phyloP scores from a whole-genome alignment of 2,888 invertebrate species.

The Tuberolachnus salignus region DNA sequence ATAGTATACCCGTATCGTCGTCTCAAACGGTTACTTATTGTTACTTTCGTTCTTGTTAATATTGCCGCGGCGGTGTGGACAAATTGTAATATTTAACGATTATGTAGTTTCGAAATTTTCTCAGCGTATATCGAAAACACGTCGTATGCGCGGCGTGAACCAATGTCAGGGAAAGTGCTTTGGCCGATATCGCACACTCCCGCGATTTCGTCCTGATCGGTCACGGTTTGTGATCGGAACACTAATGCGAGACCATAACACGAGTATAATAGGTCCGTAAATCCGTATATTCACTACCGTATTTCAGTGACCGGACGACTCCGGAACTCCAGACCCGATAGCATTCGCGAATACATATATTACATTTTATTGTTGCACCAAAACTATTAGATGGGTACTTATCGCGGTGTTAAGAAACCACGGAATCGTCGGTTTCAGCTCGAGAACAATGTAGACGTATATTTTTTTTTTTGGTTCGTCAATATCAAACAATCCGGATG shows the following conservation, averaged over 20 bases:
- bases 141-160: neutral
- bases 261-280: neutral
- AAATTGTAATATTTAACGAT: conserved; percentile 14
- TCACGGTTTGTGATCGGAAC: neutral
- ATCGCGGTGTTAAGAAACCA: too few relatives aligned
- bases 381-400: too few relatives aligned
- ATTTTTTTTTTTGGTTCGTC: too few relatives aligned
- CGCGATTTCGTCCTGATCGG: too few relatives aligned
- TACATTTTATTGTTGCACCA: too few relatives aligned
- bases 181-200: neutral
- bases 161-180: conserved; percentile 46
- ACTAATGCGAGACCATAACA: neutral
- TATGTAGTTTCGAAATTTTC: conserved; percentile 29
- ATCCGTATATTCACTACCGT: too few relatives aligned
- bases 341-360: too few relatives aligned
- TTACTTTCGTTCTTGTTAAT: conserved; percentile 38
- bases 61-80: neutral
- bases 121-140: neutral
- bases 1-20: neutral
- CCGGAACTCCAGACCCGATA: too few relatives aligned
- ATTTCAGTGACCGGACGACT: neutral
- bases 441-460: too few relatives aligned
- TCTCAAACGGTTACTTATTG: too few relatives aligned
- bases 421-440: too few relatives aligned
- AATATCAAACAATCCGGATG: too few relatives aligned